phyloP scores from a whole-genome alignment of 2,797 vertebrate genomes.

The Labroides dimidiatus region DNA sequence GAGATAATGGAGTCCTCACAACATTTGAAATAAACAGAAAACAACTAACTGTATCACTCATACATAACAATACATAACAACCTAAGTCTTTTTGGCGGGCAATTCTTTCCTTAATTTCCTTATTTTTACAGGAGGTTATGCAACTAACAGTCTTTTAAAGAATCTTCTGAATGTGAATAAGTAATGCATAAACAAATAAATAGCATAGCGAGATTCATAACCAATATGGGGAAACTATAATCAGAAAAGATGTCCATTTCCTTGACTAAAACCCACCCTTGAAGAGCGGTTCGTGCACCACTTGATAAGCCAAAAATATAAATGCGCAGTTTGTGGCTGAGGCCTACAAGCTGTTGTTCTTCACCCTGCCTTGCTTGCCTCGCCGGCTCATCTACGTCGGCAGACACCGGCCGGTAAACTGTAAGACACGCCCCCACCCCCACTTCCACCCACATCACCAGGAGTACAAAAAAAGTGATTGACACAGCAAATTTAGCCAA shows the following conservation, averaged over 20 bases:
- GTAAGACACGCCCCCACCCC: constrained; percentile 69
- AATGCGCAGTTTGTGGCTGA: constrained; percentile 51
- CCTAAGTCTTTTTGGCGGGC: too few relatives aligned
- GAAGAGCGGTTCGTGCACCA: background rate
- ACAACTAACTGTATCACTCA: background rate
- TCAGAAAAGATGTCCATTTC: background rate
- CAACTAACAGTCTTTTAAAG: background rate
- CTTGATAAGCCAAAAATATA: constrained; percentile 22
- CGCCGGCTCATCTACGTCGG: constrained; percentile 40
- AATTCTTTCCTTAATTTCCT: too few relatives aligned
- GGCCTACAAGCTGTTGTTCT: constrained; percentile 35
- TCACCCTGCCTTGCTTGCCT: constrained; percentile 1
- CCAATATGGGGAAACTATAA: background rate
- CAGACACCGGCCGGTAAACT: constrained; percentile 86
- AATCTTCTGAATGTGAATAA: background rate
- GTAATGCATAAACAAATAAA: background rate
- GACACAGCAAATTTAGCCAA: constrained; percentile 69
- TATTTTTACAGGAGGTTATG: too few relatives aligned
- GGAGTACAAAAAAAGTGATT: constrained; percentile 54
- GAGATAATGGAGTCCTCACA: background rate
- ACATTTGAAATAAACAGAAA: constrained; percentile 10
- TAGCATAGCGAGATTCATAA: background rate
- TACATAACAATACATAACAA: too few relatives aligned
- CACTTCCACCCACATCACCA: constrained; percentile 61
- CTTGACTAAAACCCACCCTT: background rate